Percentiles rank a stretch among this genome's conserved stretches.
Evolutionary conservation across 2,113 vertebrate species (phyloP).

Genomic region (Strix aluco): DNA sequence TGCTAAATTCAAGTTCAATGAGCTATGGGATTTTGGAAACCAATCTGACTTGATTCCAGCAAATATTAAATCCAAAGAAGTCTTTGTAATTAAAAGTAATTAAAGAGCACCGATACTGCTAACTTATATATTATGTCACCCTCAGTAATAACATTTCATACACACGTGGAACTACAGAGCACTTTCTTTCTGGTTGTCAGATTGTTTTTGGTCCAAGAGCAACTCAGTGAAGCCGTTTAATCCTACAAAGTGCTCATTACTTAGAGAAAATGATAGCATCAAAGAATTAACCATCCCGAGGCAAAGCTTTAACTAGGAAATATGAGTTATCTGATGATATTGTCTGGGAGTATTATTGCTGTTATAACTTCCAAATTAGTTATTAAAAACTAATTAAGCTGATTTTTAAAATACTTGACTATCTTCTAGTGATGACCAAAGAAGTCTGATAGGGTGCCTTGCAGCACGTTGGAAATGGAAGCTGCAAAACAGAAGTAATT

Average conservation of each 20-base stretch:
- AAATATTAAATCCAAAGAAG: slow-evolving; percentile 29
- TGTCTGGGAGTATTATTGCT: slow-evolving; percentile 23
- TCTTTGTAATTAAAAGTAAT: slow-evolving; percentile 11
- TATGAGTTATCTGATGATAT: background rate
- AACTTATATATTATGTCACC: background rate
- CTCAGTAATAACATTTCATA: slow-evolving; percentile 30
- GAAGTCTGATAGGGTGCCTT: background rate
- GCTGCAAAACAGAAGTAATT: background rate
- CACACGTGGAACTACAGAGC: slow-evolving; percentile 29
- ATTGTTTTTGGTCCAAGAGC: slow-evolving; percentile 53
- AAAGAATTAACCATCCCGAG: slow-evolving; percentile 46
- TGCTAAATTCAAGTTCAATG: slow-evolving; percentile 24
- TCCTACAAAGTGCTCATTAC: slow-evolving; percentile 62
- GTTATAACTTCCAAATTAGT: slow-evolving; percentile 37
- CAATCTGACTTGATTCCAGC: slow-evolving; percentile 31
- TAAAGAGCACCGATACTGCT: background rate
- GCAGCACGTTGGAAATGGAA: background rate
- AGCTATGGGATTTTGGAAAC: slow-evolving; percentile 15
- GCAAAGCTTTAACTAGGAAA: slow-evolving; percentile 32
- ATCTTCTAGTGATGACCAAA: background rate
- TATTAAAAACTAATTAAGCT: slow-evolving; percentile 35
- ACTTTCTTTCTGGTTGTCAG: slow-evolving; percentile 3
- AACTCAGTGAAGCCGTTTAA: slow-evolving; percentile 48
- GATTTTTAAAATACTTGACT: slow-evolving; percentile 11
- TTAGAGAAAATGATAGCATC: slow-evolving; percentile 56